Conservation (phyloP, 2,797 vertebrate species). For the Numenius phaeopus region DNA sequence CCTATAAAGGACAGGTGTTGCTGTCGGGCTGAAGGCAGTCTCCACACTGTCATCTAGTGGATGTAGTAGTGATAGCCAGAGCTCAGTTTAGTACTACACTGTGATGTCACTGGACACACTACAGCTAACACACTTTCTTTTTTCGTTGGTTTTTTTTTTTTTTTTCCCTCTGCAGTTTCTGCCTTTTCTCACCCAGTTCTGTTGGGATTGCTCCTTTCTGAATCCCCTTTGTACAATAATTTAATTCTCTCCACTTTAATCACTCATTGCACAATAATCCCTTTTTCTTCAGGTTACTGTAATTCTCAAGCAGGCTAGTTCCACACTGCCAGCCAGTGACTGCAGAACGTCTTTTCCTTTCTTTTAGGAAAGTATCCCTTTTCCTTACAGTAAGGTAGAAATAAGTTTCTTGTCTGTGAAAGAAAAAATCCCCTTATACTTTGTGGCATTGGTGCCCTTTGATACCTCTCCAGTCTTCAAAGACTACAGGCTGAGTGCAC, state of each 20-base stretch:
- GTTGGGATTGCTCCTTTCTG: not conserved
- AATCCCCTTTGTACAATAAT: not conserved
- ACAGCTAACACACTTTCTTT: not conserved
- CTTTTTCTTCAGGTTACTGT: not conserved
- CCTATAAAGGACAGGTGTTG: not conserved
- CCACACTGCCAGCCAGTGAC: not conserved
- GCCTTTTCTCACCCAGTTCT: not conserved
- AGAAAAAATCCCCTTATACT: not conserved
- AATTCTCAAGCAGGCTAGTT: not conserved
- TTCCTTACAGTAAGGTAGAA: not conserved
- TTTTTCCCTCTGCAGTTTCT: not conserved
- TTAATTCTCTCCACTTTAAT: not conserved
- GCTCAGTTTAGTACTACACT: not conserved
- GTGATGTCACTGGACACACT: not conserved
- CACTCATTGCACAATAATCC: not conserved
- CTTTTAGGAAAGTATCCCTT: not conserved
- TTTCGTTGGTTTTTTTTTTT: no score
- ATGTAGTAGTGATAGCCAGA: not conserved
- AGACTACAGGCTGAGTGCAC: not conserved
- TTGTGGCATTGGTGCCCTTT: not conserved
- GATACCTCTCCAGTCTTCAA: not conserved
- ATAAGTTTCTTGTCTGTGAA: not conserved
- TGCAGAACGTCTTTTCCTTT: not conserved
- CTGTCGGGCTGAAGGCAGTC: not conserved
- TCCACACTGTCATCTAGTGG: conserved; percentile 69